A percentile compares a stretch with the other conserved stretches of the same genome.
These are phyloP conservation scores for Drosophila grimshawi DNA, from an alignment of 1,140 invertebrate genomes.

Conservation along the genomic window DNA sequence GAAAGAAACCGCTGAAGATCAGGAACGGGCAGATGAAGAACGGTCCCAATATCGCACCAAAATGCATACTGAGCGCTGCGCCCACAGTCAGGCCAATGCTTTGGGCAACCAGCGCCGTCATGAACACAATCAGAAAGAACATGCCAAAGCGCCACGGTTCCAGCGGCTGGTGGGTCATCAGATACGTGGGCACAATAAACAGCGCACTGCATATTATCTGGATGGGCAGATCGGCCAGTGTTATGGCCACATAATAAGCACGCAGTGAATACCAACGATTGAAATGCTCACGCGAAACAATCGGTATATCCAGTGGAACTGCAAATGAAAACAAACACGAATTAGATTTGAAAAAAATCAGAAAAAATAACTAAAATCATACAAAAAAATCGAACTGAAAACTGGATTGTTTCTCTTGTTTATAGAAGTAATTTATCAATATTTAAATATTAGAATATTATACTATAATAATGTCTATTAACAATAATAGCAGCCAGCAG, in stretches of 20 bases:
- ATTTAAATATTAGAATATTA: too few relatives aligned
- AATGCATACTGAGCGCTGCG: slow-evolving; percentile 91
- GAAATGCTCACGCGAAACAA: slow-evolving; percentile 94
- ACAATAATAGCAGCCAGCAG: neutral
- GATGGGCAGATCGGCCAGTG: slow-evolving; percentile 93
- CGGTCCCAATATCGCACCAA: slow-evolving; percentile 94
- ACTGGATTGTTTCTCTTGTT: too few relatives aligned
- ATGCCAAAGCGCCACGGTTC: slow-evolving; percentile 89
- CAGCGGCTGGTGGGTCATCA: slow-evolving; percentile 92
- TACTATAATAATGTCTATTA: too few relatives aligned
- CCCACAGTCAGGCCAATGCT: slow-evolving; percentile 93
- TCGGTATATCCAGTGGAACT: slow-evolving; percentile 95
- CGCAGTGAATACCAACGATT: slow-evolving; percentile 97
- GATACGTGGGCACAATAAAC: slow-evolving; percentile 92
- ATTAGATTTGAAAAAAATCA: neutral
- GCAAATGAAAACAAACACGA: slow-evolving; percentile 69
- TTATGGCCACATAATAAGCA: slow-evolving; percentile 94
- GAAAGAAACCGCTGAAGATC: slow-evolving; percentile 95
- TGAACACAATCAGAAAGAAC: slow-evolving; percentile 90
- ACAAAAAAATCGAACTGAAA: too few relatives aligned
- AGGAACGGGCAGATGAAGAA: slow-evolving; percentile 93
- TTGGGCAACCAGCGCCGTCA: slow-evolving; percentile 93
- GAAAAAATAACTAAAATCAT: neutral
- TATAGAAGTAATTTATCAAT: too few relatives aligned
- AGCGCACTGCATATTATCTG: slow-evolving; percentile 91